phyloP scores from a whole-genome alignment of 1,140 invertebrate species.

The Cydia pomonella region DNA sequence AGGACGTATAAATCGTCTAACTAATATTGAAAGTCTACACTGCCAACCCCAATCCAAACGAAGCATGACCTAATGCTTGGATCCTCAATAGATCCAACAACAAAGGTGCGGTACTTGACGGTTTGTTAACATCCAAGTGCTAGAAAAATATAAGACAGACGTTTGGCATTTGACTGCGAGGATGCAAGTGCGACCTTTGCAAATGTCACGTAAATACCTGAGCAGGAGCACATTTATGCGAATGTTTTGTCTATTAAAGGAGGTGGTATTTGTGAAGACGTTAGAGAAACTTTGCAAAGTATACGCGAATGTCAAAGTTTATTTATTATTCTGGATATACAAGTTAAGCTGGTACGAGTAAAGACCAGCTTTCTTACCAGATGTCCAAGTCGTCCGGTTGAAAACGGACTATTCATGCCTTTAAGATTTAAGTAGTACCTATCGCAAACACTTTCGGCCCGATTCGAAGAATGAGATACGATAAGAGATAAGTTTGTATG shows the following conservation, averaged over 20 bases:
- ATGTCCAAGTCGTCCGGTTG: no score
- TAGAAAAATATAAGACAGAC: slow-evolving; percentile 42
- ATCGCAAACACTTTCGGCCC: no score
- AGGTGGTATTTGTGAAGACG: slow-evolving; percentile 6
- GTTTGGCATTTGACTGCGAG: slow-evolving; percentile 39
- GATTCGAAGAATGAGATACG: no score
- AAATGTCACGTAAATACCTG: slow-evolving; percentile 38
- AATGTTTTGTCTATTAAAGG: slow-evolving; percentile 15
- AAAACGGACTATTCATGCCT: no score
- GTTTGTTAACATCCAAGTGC: slow-evolving; percentile 32
- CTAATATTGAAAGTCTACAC: slow-evolving; percentile 17
- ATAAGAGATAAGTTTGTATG: no score
- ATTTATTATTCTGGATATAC: neutral
- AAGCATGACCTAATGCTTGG: slow-evolving; percentile 8
- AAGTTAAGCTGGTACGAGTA: neutral
- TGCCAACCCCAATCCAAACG: neutral
- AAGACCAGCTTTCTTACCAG: neutral
- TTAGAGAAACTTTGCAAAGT: neutral
- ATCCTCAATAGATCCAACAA: slow-evolving; percentile 8
- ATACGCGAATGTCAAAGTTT: neutral
- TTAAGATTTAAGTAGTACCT: no score
- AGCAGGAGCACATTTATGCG: neutral
- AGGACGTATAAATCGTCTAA: no score
- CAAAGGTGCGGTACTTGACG: slow-evolving; percentile 8
- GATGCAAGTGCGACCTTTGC: slow-evolving; percentile 40